These are phyloP conservation scores for Proales similis DNA, from an alignment of 1,140 invertebrate species.

Conservation along the genomic window DNA sequence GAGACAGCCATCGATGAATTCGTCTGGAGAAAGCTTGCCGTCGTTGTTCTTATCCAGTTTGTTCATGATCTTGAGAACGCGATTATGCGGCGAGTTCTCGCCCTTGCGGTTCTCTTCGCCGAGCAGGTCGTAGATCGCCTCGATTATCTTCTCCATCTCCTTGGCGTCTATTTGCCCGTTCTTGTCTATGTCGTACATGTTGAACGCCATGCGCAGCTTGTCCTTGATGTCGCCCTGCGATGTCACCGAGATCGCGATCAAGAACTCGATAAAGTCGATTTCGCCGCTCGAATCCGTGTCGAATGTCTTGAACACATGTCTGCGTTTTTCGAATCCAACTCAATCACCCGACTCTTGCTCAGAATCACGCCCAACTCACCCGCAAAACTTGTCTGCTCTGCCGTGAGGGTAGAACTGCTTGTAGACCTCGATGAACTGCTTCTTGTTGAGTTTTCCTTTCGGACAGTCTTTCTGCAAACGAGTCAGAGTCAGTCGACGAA, in stretches of 20 bases:
- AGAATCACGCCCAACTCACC: slow-evolving; percentile 1
- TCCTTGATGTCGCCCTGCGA: slow-evolving; percentile 36
- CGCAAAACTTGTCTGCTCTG: slow-evolving; percentile 38
- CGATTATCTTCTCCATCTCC: slow-evolving; percentile 38
- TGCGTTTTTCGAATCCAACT: slow-evolving; percentile 1
- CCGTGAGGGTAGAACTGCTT: slow-evolving; percentile 38
- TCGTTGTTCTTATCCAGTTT: slow-evolving; percentile 37
- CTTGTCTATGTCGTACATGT: slow-evolving; percentile 38
- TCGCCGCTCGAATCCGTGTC: slow-evolving; percentile 36
- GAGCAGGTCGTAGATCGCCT: slow-evolving; percentile 38
- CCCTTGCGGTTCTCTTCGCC: slow-evolving; percentile 38
- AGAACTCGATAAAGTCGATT: slow-evolving; percentile 38
- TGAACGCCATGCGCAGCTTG: slow-evolving; percentile 36
- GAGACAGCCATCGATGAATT: slow-evolving; percentile 39
- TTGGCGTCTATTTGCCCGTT: slow-evolving; percentile 36
- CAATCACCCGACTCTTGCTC: neutral
- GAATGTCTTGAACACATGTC: slow-evolving; percentile 37
- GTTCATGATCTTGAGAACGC: slow-evolving; percentile 30
- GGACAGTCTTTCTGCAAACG: slow-evolving; percentile 37
- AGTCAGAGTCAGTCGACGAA: slow-evolving; percentile 13
- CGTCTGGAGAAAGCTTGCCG: slow-evolving; percentile 17
- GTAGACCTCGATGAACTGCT: slow-evolving; percentile 38
- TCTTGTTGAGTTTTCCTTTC: slow-evolving; percentile 36
- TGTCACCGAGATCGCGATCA: slow-evolving; percentile 33
- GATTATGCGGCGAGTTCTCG: slow-evolving; percentile 30